Evolutionary conservation across 2,113 vertebrate genomes (phyloP), one percentile per base, ranked within the genome.

Genomic region (Merops nubicus): DNA sequence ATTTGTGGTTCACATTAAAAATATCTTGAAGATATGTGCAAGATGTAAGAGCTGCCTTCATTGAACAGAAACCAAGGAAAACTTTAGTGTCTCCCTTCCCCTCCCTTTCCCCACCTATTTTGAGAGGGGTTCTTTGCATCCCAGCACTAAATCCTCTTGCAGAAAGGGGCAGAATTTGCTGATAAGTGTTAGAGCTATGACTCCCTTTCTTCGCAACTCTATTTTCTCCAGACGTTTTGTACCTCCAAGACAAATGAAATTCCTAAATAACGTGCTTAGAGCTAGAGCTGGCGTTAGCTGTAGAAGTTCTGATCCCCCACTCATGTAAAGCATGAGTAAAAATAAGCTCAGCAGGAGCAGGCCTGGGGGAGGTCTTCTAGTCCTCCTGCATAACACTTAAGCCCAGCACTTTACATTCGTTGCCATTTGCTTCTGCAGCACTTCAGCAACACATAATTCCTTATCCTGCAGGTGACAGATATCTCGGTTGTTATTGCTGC

Each of bases 381-480:
- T 68, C 51, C 73, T 76, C 33, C 77, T 56, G 62, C 2, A 1
- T 51, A 89, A 75, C 31, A 85, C 45, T 36, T 18, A 79, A 65
- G 62, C 40, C 65, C 48, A 50, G 69, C 2, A 1, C 43, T 81
- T 78, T 80, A 78, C 25, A 12, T 84, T 87, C 2, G 5, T 77
- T 79, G 40, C 25, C 40, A 23, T 64, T 81, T 88, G 69, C 79
- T 82, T 67, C 81, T 79, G 67, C 74, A 73, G 74, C 74, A 40
- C 69, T 85, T 88, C 36, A 69, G 42, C 2, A 0, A 73, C n/a
- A 22, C 21, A 4, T 60, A 91, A 62, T 94, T 88, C 85, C 59
- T 62, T 79, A 82, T 62, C n/a, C 62, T 77, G 56, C 69, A 91
- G 85, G 83, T 80, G 84, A 80, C 79, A 94, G 69, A 84, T 88